Conservation (phyloP, 2,113 vertebrate genomes). For the Catharus minimus region DNA sequence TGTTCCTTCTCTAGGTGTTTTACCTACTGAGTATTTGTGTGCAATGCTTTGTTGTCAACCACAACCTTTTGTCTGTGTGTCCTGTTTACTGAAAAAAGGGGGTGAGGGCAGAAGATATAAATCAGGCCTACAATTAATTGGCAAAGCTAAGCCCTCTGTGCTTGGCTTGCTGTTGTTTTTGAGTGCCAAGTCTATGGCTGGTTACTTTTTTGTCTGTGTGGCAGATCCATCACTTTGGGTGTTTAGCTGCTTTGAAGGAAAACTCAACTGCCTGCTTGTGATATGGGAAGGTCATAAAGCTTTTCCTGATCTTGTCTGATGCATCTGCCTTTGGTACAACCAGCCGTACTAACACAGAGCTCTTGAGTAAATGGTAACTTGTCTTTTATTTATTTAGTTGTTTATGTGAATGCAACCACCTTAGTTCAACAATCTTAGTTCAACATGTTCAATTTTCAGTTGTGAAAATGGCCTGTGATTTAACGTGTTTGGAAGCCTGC, state of each 20-base stretch:
- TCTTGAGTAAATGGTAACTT: neutral
- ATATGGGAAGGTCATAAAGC: neutral
- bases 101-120: neutral
- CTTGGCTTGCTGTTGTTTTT: neutral
- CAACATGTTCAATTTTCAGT: neutral
- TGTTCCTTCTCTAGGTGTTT: neutral
- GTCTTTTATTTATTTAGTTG: neutral
- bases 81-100: neutral
- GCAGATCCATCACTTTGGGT: neutral
- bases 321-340: neutral
- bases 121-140: neutral
- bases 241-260: neutral
- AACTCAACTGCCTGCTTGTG: neutral
- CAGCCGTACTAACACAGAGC: neutral
- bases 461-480: neutral
- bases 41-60: neutral
- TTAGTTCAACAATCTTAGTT: neutral
- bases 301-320: neutral
- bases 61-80: neutral
- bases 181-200: neutral
- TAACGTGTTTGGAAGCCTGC: neutral
- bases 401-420: neutral
- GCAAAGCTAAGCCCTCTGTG: neutral
- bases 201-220: neutral
- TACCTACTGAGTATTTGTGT: neutral